phyloP scores from a whole-genome alignment of 2,888 invertebrate genomes.

The Lepas anatifera region DNA sequence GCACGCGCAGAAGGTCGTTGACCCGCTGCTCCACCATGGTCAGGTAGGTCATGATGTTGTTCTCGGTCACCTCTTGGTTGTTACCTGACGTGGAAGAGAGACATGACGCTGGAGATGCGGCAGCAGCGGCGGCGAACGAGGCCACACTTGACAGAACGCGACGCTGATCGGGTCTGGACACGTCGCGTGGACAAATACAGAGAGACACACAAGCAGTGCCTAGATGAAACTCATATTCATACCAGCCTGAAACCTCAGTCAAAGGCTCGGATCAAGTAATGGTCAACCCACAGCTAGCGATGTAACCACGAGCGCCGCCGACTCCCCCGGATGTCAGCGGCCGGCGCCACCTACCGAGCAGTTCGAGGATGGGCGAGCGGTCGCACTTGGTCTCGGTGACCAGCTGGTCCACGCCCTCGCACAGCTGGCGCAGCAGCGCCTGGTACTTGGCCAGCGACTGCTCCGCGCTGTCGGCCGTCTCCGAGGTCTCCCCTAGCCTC shows the following conservation, averaged over 20 bases:
- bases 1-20: conserved; percentile 48
- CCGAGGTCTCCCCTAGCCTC: neutral
- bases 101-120: too few species aligned
- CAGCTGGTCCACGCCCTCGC: conserved; percentile 40
- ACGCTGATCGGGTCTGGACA: too few species aligned
- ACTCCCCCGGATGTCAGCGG: too few species aligned
- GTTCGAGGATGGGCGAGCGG: conserved; percentile 54
- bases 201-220: too few species aligned
- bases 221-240: too few species aligned
- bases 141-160: too few species aligned
- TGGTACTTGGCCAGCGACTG: conserved; percentile 32
- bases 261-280: too few species aligned
- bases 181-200: too few species aligned
- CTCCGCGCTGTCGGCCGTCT: conserved; percentile 23
- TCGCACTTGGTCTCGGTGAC: conserved; percentile 56
- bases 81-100: conserved; percentile 45
- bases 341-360: conserved; percentile 41
- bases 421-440: conserved; percentile 35
- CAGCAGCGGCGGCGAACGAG: too few species aligned
- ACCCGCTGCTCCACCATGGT: conserved; percentile 67
- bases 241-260: too few species aligned
- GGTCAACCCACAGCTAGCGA: too few species aligned
- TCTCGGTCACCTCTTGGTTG: conserved; percentile 42
- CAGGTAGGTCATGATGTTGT: conserved; percentile 68
- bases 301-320: too few species aligned